Evolutionary conservation across 2,888 invertebrate genomes (phyloP).

Genomic region (Stratiomys singularior): DNA sequence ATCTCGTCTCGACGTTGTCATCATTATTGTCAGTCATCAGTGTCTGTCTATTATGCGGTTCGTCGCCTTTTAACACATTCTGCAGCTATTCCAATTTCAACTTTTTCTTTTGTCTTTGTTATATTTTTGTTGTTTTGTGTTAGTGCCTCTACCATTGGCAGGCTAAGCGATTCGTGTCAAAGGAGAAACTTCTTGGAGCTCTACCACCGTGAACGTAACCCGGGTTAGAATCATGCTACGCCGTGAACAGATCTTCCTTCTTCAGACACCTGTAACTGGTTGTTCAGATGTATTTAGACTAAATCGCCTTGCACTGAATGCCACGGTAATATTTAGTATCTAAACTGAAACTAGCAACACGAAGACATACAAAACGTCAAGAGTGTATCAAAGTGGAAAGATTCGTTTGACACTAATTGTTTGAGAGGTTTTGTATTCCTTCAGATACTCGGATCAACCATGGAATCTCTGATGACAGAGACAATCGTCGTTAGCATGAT

Average conservation of each 20-base stretch:
- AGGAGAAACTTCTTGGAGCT: background rate
- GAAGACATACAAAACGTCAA: background rate
- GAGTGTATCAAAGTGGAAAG: constrained; percentile 2
- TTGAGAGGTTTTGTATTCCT: background rate
- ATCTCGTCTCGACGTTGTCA: constrained; percentile 5
- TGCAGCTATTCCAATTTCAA: background rate
- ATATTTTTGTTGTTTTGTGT: background rate
- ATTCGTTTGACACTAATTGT: constrained; percentile 1
- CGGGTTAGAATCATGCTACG: background rate
- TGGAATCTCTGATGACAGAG: background rate
- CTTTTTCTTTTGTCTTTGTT: background rate
- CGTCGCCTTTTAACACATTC: constrained; percentile 53
- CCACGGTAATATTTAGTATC: background rate
- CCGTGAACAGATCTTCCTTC: background rate
- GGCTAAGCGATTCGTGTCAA: background rate
- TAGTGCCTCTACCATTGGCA: background rate
- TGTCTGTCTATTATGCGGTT: constrained; percentile 53
- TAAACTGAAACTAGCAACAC: background rate
- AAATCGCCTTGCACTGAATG: background rate
- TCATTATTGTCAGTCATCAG: constrained; percentile 42
- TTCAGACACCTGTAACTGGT: background rate
- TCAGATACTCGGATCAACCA: background rate
- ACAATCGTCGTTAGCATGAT: background rate
- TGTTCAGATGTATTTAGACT: background rate
- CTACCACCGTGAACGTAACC: background rate